A percentile compares a stretch with the other conserved stretches of the same genome.
Conservation (phyloP, 2,888 invertebrate species). For the Germaria angustata region DNA sequence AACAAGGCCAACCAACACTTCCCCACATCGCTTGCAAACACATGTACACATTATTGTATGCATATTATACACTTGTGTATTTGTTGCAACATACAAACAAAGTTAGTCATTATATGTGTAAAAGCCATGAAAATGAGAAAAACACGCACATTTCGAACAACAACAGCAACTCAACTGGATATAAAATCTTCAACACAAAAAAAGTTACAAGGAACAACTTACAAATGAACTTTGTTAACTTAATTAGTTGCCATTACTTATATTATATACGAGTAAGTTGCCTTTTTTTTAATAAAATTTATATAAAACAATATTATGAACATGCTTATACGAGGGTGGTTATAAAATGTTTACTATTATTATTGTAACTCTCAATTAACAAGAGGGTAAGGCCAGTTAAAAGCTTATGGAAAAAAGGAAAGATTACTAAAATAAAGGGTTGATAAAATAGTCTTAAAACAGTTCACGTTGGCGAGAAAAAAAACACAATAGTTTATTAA, state of each 20-base stretch:
- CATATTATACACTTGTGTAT: background rate
- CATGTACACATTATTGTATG: background rate
- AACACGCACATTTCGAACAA: conserved; percentile 42
- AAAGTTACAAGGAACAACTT: conserved; percentile 4
- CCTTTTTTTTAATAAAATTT: background rate
- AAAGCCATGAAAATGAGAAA: conserved; percentile 45
- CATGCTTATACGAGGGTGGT: background rate
- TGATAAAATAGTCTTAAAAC: no score
- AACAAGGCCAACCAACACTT: conserved; percentile 49
- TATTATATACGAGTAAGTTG: background rate
- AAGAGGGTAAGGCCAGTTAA: no score
- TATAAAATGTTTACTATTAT: background rate
- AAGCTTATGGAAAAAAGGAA: no score
- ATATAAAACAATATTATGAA: background rate
- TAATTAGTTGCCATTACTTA: conserved; percentile 53
- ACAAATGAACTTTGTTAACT: conserved; percentile 56
- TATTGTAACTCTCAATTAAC: no score
- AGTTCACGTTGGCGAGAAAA: no score
- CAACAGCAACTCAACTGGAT: conserved; percentile 4
- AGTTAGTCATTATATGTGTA: conserved; percentile 19
- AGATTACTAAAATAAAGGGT: no score
- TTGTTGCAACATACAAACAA: background rate
- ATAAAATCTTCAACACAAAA: background rate
- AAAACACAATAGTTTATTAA: no score
- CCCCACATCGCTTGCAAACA: background rate